Percentiles rank a stretch among this genome's conserved stretches.
These are phyloP conservation scores for Bilobella aurantiaca DNA, from an alignment of 1,140 invertebrate genomes.

Conservation along the genomic window DNA sequence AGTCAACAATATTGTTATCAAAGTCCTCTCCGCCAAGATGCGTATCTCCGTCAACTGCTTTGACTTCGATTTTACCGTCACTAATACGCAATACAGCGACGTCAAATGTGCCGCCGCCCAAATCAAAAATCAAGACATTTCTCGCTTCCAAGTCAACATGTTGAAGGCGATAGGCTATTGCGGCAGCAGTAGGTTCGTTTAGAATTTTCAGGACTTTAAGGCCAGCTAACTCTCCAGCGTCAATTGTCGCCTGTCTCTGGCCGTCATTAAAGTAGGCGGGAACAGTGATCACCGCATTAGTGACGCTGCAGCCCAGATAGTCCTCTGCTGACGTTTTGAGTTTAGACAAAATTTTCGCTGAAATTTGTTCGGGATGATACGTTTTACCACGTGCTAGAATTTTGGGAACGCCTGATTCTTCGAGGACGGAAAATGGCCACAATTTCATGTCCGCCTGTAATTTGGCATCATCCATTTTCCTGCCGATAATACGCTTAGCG, in stretches of 20 bases:
- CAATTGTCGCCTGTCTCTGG: conserved; percentile 92
- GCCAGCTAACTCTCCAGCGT: conserved; percentile 78
- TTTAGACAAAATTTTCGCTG: conserved; percentile 44
- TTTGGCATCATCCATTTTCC: conserved; percentile 44
- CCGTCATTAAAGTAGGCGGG: conserved; percentile 98
- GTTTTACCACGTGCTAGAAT: conserved; percentile 39
- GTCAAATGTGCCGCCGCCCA: conserved; percentile 49
- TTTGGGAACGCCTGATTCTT: conserved; percentile 21
- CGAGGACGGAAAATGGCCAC: conserved; percentile 34
- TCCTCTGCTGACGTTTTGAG: conserved; percentile 39
- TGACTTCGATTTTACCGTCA: conserved; percentile 44
- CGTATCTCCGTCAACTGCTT: conserved; percentile 38
- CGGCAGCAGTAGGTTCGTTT: conserved; percentile 98
- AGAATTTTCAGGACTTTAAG: conserved; percentile 97
- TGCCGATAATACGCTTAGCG: conserved; percentile 49
- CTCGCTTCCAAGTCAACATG: conserved; percentile 45
- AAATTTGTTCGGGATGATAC: conserved; percentile 46
- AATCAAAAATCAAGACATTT: conserved; percentile 38
- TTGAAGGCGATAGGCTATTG: conserved; percentile 96
- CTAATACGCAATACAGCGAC: conserved; percentile 50
- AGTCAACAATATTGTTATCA: conserved; percentile 37
- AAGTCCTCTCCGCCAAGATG: conserved; percentile 42
- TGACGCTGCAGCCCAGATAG: conserved; percentile 48
- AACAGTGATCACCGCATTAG: conserved; percentile 95
- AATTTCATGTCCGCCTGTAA: conserved; percentile 50